Evolutionary conservation across 2,797 vertebrate genomes (phyloP).

Genomic region (Acanthopagrus latus): DNA sequence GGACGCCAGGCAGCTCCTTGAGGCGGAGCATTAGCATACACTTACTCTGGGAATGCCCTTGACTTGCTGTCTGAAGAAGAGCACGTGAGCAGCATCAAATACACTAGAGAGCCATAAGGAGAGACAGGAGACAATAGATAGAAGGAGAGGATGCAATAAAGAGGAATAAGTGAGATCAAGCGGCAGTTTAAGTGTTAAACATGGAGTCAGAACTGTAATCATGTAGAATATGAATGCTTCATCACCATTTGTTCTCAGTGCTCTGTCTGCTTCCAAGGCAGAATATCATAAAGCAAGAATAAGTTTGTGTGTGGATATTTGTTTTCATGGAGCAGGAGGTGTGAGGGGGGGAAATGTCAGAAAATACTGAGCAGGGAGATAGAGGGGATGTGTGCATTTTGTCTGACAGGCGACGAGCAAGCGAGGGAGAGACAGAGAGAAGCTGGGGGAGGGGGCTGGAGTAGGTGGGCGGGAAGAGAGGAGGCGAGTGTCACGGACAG

Average conservation of each 20-base stretch:
- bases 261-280: constrained; percentile 23
- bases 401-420: constrained; percentile 69
- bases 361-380: constrained; percentile 65
- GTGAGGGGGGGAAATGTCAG: constrained; percentile 47
- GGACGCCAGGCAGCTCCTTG: constrained; percentile 59
- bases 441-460: constrained; percentile 77
- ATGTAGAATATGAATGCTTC: constrained; percentile 37
- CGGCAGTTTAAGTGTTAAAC: constrained; percentile 3
- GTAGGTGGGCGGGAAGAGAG: constrained; percentile 83
- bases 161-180: constrained; percentile 14
- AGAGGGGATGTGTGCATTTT: constrained; percentile 64
- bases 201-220: constrained; percentile 25
- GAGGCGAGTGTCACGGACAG: constrained; percentile 72
- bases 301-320: constrained; percentile 59
- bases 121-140: constrained; percentile 12
- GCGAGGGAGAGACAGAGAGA: constrained; percentile 56
- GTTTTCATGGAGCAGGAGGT: constrained; percentile 62
- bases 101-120: constrained; percentile 21
- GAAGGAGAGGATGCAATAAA: constrained; percentile 1
- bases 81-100: constrained; percentile 80
- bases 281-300: constrained; percentile 13
- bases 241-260: constrained; percentile 41
- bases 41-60: constrained; percentile 90
- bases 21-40: constrained; percentile 83
- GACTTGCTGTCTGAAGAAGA: constrained; percentile 77